Conservation (phyloP, 35 echinoderm and acorn worm genomes). For the Holothuria glaberrima region DNA sequence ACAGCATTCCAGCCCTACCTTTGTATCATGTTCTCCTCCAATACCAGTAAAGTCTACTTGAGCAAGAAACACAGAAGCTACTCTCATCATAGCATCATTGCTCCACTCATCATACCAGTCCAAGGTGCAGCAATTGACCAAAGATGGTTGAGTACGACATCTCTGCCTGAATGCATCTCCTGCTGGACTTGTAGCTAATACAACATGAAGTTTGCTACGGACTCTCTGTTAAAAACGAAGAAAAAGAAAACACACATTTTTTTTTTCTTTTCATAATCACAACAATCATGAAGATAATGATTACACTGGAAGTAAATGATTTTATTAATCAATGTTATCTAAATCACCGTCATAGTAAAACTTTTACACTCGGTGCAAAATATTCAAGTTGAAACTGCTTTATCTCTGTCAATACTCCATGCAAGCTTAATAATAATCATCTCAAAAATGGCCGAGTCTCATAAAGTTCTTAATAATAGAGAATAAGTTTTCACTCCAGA, state of each 20-base stretch:
- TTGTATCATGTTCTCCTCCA: conserved; percentile 70
- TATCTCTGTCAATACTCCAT: no score
- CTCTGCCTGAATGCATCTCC: conserved; percentile 93
- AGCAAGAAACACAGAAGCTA: conserved; percentile 90
- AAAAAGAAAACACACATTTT: no score
- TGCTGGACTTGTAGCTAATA: conserved; percentile 92
- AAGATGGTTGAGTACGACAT: conserved; percentile 89
- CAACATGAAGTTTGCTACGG: conserved; percentile 76
- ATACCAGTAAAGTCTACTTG: conserved; percentile 91
- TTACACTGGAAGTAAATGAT: no score
- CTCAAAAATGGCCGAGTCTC: no score
- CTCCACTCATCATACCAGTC: conserved; percentile 99
- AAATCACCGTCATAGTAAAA: no score
- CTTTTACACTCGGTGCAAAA: no score
- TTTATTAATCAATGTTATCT: no score
- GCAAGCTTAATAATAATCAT: no score
- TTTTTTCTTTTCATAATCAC: no score
- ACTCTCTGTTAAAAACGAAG: conserved; percentile 66
- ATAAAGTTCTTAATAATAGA: no score
- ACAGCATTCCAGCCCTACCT: conserved; percentile 41
- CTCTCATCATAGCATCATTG: conserved; percentile 87
- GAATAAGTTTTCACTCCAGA: conserved; percentile 3
- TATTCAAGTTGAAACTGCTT: no score
- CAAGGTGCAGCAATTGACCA: conserved; percentile 96
- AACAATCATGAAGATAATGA: no score